Conservation (phyloP, 2,888 invertebrate genomes). For the Nomada goodeniana region DNA sequence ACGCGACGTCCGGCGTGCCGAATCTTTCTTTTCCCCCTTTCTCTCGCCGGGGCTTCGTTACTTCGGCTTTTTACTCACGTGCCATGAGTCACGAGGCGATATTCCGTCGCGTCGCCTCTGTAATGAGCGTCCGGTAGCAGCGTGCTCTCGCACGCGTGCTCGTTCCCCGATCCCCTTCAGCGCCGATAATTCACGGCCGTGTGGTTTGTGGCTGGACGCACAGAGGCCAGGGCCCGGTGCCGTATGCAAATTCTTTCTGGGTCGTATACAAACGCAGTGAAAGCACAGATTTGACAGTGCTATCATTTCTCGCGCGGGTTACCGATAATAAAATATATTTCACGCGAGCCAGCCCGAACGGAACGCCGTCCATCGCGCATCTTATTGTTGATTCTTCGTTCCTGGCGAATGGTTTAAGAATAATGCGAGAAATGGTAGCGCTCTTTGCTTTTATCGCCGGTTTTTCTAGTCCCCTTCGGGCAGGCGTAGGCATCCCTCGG, state of each 20-base stretch:
- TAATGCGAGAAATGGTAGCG: slow-evolving; percentile 14
- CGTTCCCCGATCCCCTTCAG: slow-evolving; percentile 49
- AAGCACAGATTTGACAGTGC: slow-evolving; percentile 64
- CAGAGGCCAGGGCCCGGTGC: slow-evolving; percentile 5
- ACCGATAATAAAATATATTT: slow-evolving; percentile 56
- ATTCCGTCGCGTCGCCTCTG: slow-evolving; percentile 53
- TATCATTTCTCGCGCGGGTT: slow-evolving; percentile 41
- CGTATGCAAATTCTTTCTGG: slow-evolving; percentile 64
- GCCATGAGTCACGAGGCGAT: slow-evolving; percentile 67
- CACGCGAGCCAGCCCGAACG: slow-evolving; percentile 3
- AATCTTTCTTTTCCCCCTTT: slow-evolving; percentile 50
- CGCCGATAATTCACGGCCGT: slow-evolving; percentile 62
- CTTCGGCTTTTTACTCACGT: slow-evolving; percentile 61
- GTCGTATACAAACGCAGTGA: slow-evolving; percentile 67
- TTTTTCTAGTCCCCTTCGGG: too few species aligned
- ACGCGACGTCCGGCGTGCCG: slow-evolving; percentile 28
- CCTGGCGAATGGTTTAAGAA: slow-evolving; percentile 14
- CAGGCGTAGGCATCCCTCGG: too few species aligned
- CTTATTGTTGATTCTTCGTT: slow-evolving; percentile 22
- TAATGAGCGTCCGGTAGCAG: slow-evolving; percentile 70
- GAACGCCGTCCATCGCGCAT: slow-evolving; percentile 26
- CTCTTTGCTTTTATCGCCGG: neutral
- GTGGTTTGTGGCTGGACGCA: slow-evolving; percentile 37
- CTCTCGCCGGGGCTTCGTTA: slow-evolving; percentile 55
- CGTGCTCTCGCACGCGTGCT: slow-evolving; percentile 38